phyloP scores from a whole-genome alignment of 2,113 vertebrate genomes.

The Oncorhynchus kisutch region DNA sequence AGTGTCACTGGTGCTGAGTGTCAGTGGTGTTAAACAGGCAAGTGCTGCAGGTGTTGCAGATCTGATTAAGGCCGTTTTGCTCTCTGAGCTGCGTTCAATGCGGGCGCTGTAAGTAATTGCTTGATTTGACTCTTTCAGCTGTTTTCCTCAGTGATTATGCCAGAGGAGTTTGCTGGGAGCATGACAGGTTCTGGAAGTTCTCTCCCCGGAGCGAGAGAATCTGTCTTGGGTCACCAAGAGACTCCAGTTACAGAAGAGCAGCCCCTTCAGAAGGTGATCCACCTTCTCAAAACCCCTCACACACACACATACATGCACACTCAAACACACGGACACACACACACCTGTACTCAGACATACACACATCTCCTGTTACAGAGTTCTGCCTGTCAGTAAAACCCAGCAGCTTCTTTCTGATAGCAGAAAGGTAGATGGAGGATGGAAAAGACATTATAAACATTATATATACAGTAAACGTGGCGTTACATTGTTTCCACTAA shows the following conservation, averaged over 20 bases:
- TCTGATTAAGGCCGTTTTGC: slow-evolving; percentile 43
- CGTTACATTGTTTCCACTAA: too few species aligned
- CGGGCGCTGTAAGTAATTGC: slow-evolving; percentile 60
- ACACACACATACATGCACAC: too few species aligned
- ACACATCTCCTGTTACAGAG: background rate
- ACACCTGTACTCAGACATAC: background rate
- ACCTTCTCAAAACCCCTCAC: slow-evolving; percentile 26
- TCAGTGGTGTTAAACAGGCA: slow-evolving; percentile 30
- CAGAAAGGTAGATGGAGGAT: too few species aligned
- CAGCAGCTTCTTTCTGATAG: too few species aligned
- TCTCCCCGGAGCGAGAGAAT: slow-evolving; percentile 48
- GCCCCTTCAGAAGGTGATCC: slow-evolving; percentile 47
- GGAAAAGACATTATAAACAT: too few species aligned
- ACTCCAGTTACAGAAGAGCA: slow-evolving; percentile 46
- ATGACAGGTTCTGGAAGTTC: slow-evolving; percentile 66
- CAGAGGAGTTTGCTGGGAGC: slow-evolving; percentile 66
- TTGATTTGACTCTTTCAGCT: slow-evolving; percentile 57
- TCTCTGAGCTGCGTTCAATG: slow-evolving; percentile 51
- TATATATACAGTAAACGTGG: too few species aligned
- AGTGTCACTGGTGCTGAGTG: background rate
- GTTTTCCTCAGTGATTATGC: slow-evolving; percentile 46
- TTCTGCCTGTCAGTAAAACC: too few species aligned
- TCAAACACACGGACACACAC: too few species aligned
- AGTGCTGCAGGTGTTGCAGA: slow-evolving; percentile 68
- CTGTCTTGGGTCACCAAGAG: slow-evolving; percentile 63